These are phyloP conservation scores for Eidolon dupreanum DNA, from an alignment of 2,797 vertebrate species.

Conservation along the genomic window DNA sequence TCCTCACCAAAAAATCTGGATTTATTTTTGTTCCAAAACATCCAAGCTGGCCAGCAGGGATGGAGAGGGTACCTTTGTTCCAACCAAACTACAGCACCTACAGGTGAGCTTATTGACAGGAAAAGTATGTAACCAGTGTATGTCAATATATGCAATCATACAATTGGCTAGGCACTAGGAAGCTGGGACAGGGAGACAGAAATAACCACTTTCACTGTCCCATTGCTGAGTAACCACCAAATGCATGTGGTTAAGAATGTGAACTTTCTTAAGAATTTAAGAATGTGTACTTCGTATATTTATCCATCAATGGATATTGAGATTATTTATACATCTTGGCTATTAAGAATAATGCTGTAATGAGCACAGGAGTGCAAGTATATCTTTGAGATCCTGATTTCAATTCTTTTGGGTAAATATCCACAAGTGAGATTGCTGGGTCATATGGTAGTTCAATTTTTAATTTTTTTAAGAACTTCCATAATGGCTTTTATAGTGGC, in stretches of 20 bases:
- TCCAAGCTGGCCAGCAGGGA: background rate
- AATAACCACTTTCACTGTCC: background rate
- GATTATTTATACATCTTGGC: background rate
- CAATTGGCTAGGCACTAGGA: too few relatives aligned
- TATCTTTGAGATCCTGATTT: background rate
- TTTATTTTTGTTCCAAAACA: background rate
- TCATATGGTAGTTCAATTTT: background rate
- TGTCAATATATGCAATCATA: background rate
- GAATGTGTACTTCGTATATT: background rate
- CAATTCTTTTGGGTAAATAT: background rate
- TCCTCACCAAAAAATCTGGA: background rate
- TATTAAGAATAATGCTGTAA: background rate
- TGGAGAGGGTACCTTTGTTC: background rate
- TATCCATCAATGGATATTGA: fast-evolving
- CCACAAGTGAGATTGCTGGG: background rate
- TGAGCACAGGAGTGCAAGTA: background rate
- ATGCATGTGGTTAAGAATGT: too few relatives aligned
- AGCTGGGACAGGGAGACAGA: background rate
- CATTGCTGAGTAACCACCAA: background rate
- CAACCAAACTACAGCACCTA: background rate
- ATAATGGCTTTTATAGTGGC: background rate
- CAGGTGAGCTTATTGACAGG: background rate
- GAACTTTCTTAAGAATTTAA: background rate
- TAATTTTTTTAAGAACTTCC: background rate
- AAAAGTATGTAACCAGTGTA: background rate